Evolutionary conservation across 2,797 vertebrate genomes (phyloP).

Genomic region (Enteromius argenteus): DNA sequence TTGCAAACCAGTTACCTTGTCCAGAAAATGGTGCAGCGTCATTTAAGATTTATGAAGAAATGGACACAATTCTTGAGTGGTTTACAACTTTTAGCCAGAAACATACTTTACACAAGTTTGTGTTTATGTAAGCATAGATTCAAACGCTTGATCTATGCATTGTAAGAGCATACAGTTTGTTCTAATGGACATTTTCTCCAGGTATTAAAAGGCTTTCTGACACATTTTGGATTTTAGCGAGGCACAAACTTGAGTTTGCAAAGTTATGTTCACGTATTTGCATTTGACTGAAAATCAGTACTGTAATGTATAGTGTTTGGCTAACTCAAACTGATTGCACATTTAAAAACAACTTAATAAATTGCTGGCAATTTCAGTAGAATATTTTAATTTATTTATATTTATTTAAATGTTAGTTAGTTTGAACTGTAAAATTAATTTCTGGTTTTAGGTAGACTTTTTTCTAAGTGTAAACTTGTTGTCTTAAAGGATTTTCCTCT

Average conservation of each 20-base stretch:
- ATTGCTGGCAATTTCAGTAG: not conserved
- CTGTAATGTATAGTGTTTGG: not conserved
- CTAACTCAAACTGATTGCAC: not conserved
- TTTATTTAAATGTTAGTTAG: not conserved
- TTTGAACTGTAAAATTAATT: not conserved
- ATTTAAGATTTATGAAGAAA: not conserved
- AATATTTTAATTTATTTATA: conserved; percentile 2
- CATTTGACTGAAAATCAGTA: not conserved
- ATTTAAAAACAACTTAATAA: not conserved
- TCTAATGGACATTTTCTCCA: not conserved
- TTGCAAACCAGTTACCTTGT: conserved; percentile 75
- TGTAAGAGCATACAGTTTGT: not conserved
- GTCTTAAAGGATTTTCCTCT: not conserved
- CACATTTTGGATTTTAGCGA: not conserved
- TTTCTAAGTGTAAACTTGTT: not conserved
- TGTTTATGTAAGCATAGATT: not conserved
- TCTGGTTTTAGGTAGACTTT: not conserved
- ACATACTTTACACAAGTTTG: not conserved
- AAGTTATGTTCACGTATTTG: not conserved
- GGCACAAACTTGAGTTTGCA: not conserved
- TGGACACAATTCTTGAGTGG: not conserved
- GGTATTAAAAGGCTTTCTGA: not conserved
- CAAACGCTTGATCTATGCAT: not conserved
- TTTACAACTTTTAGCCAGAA: conserved; percentile 4
- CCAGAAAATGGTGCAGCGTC: not conserved